Conservation (phyloP, 2,113 vertebrate genomes). For the Lasiurus cinereus region DNA sequence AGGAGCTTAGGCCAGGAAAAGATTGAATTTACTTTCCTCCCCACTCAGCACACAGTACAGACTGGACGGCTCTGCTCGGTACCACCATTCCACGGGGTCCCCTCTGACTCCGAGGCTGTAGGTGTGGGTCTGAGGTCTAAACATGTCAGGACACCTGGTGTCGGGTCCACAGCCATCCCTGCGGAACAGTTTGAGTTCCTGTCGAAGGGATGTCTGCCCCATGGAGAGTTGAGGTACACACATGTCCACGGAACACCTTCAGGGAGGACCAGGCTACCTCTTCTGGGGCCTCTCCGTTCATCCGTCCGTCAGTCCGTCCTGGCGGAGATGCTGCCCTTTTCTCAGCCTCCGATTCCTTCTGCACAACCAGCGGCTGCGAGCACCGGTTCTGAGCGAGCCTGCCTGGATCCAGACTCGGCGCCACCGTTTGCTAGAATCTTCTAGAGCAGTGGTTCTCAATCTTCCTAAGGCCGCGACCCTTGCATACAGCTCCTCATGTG, state of each 20-base stretch:
- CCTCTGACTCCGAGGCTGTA: not conserved
- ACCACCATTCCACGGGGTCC: not conserved
- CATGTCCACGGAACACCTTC: not conserved
- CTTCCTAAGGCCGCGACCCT: no score
- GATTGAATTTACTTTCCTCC: not conserved
- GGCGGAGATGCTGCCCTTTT: not conserved
- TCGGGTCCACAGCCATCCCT: not conserved
- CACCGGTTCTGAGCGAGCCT: not conserved
- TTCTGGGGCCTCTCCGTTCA: no score
- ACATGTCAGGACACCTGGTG: not conserved
- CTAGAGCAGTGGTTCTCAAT: no score
- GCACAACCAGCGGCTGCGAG: not conserved
- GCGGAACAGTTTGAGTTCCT: not conserved
- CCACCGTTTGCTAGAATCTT: not conserved
- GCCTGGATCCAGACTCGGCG: not conserved
- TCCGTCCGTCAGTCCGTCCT: no score
- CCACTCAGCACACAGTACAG: not conserved
- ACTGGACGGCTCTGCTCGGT: not conserved
- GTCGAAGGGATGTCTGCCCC: accelerated
- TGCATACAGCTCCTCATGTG: no score
- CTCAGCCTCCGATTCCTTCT: not conserved
- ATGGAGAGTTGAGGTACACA: not conserved
- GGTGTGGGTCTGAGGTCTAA: not conserved
- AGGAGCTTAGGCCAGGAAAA: not conserved
- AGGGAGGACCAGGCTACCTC: not conserved